Evolutionary conservation across 2,888 invertebrate species (phyloP), one percentile per base, ranked within the genome.

Genomic region (Scaptomyza cyrtandrae): DNA sequence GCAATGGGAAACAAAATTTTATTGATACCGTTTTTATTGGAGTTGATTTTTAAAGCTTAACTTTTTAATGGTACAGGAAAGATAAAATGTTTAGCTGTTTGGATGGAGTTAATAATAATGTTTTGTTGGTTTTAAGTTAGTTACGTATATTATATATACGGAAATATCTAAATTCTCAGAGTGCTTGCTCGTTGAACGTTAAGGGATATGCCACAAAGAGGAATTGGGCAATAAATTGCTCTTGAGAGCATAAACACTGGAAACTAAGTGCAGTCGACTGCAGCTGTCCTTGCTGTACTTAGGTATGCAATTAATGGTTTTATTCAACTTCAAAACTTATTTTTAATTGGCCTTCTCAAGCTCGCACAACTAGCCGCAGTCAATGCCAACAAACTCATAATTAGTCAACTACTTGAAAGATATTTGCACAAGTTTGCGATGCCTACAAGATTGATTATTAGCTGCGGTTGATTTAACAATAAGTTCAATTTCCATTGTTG

Each of bases 401-500:
- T 59, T 45, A 44, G 27, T n/a, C 16, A 57, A 56, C 57, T 58
- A 62, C 49, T 56, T 37, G 13, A 62, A 71, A 45, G 58, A 53
- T 48, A 59, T 61, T 52, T 27, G 9, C 29, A 14, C 11, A 61
- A 45, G 13, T 39, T 41, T 37, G 16, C 35, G 37, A 58, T 62
- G 46, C 53, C 53, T 68, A 14, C 16, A 33, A 53, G 49, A 54
- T 59, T 80, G 56, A 57, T 68, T 14, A 14, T 49, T 68, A 5
- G 77, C 54, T 58, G 46, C 58, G 65, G 49, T 75, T 81, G 78
- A 81, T 72, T 77, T 63, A 65, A 48, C 78, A 65, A 61, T 66
- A 68, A 81, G 75, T 81, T 80, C 50, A 71, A 79, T 71, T 81
- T 67, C 49, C 63, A 72, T 73, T 80, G 63, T 79, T 56, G 41